Conservation (phyloP, 2,113 vertebrate genomes). For the Garra rufa region DNA sequence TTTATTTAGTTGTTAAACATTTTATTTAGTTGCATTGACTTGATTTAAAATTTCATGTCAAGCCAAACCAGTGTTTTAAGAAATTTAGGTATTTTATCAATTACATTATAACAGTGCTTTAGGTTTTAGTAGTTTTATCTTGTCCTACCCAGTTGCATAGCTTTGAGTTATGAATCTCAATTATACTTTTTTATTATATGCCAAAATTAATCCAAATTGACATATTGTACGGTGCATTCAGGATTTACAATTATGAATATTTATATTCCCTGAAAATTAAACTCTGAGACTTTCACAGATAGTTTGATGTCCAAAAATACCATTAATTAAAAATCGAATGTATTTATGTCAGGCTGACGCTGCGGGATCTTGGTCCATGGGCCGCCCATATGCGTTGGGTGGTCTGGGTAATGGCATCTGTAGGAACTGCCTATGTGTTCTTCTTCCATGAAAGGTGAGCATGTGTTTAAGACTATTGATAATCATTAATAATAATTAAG, state of each 20-base stretch:
- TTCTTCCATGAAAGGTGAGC: constrained; percentile 40
- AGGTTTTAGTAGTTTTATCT: neutral
- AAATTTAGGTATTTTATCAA: no score
- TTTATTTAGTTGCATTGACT: neutral
- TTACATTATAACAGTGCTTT: no score
- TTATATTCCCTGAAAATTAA: neutral
- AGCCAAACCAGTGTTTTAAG: neutral
- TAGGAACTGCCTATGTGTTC: constrained; percentile 51
- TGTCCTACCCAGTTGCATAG: neutral
- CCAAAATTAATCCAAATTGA: neutral
- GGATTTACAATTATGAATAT: neutral
- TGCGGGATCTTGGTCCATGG: constrained; percentile 51
- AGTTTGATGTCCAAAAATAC: neutral
- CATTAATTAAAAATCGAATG: neutral
- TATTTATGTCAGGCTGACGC: constrained; percentile 47
- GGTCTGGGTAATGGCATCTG: constrained; percentile 59
- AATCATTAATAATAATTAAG: neutral
- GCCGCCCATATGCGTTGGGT: constrained; percentile 55
- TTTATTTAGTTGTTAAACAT: no score
- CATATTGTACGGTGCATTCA: neutral
- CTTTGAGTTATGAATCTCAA: neutral
- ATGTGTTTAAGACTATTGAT: neutral
- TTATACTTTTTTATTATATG: neutral
- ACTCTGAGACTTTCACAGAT: neutral
- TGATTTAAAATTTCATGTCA: neutral